phyloP scores from a whole-genome alignment of 2,113 vertebrate species.

The Chrysemys picta region DNA sequence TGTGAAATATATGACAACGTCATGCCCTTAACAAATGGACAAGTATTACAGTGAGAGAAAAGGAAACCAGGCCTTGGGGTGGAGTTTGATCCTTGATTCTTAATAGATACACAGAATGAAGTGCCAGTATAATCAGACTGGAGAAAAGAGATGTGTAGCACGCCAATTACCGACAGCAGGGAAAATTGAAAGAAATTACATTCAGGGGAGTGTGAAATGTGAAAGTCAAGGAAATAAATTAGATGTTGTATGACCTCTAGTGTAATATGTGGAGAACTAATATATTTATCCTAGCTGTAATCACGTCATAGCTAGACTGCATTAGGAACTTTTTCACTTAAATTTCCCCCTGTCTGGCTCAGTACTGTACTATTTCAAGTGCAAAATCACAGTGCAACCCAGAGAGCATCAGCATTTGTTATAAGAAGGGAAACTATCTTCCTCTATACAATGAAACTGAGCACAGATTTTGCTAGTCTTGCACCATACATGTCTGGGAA shows the following conservation, averaged over 20 bases:
- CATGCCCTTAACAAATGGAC: conserved; percentile 48
- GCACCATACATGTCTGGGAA: not conserved
- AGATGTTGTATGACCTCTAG: conserved; percentile 63
- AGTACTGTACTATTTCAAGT: not conserved
- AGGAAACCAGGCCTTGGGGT: conserved; percentile 17
- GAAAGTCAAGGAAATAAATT: conserved; percentile 66
- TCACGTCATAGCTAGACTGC: conserved; percentile 33
- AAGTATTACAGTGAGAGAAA: not conserved
- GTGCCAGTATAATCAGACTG: conserved; percentile 4
- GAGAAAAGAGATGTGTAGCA: conserved; percentile 53
- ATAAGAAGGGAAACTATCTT: not conserved
- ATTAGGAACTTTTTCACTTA: conserved; percentile 55
- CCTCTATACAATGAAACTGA: rapidly evolving
- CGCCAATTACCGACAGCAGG: conserved; percentile 56
- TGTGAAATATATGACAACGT: conserved; percentile 29
- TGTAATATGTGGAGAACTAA: conserved; percentile 56
- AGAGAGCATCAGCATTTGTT: not conserved
- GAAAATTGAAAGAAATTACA: conserved; percentile 66
- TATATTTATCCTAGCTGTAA: conserved; percentile 64
- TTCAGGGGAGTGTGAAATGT: conserved; percentile 63
- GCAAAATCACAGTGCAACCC: not conserved
- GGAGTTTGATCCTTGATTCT: conserved; percentile 35
- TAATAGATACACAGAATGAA: conserved; percentile 25
- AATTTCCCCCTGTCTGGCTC: conserved; percentile 14
- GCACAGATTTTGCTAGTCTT: not conserved